These are phyloP conservation scores for Capra hircus DNA, from an alignment of 2,113 vertebrate species.

Conservation along the genomic window DNA sequence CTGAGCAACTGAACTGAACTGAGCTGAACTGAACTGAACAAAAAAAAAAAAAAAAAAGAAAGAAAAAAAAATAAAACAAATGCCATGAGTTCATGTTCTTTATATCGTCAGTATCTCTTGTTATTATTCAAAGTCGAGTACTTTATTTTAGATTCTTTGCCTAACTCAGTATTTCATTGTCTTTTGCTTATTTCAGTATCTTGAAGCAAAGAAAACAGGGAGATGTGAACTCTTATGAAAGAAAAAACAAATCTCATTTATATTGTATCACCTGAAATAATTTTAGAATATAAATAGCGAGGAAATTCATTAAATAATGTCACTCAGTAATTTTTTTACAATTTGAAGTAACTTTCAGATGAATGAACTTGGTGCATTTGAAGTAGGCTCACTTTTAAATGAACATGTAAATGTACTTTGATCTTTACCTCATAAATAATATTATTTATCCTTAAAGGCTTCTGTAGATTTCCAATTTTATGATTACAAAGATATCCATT, in stretches of 20 bases:
- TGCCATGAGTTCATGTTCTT: not conserved
- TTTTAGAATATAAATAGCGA: not conserved
- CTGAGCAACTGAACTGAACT: no score
- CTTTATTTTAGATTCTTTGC: not conserved
- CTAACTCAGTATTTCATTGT: not conserved
- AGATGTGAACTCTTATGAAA: not conserved
- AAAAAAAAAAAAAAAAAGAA: no score
- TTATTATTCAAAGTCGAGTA: not conserved
- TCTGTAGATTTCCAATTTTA: not conserved
- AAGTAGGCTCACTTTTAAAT: not conserved
- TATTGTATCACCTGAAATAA: constrained; percentile 2
- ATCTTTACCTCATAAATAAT: not conserved
- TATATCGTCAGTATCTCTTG: not conserved
- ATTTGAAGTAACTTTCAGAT: not conserved
- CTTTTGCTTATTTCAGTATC: not conserved
- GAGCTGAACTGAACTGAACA: no score
- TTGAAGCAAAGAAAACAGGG: not conserved
- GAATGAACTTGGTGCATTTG: not conserved
- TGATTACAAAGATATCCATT: not conserved
- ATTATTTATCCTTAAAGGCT: not conserved
- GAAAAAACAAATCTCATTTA: not conserved
- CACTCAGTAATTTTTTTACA: not conserved
- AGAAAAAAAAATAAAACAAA: not conserved
- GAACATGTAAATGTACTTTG: not conserved
- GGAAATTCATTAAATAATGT: not conserved